These are phyloP conservation scores for Drosophila chauvacae DNA, from an alignment of 1,140 invertebrate species.

Conservation along the genomic window DNA sequence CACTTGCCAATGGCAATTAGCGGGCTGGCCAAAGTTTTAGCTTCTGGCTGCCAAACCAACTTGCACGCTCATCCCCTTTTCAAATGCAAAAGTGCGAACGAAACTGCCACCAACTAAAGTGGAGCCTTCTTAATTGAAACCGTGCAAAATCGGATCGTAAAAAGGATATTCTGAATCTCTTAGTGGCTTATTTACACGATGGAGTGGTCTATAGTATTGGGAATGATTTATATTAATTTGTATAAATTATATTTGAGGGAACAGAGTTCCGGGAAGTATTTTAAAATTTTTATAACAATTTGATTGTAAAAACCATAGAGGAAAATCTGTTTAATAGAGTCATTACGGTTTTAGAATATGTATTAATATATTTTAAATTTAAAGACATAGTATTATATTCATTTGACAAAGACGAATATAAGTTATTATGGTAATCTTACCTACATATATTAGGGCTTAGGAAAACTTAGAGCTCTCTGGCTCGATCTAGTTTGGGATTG, in stretches of 20 bases:
- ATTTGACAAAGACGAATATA: not conserved
- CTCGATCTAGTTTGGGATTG: not conserved
- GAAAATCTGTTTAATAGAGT: not conserved
- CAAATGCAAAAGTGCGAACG: constrained; percentile 39
- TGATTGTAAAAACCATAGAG: not conserved
- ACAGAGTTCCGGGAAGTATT: not conserved
- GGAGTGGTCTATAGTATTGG: not conserved
- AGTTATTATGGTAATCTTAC: too few relatives aligned
- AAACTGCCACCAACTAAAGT: constrained; percentile 25
- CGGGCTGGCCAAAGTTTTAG: constrained; percentile 57
- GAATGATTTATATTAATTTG: too few relatives aligned
- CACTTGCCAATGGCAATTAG: constrained; percentile 62
- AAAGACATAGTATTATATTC: not conserved
- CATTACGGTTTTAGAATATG: not conserved
- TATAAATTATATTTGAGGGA: not conserved
- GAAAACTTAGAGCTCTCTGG: not conserved
- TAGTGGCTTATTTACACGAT: not conserved
- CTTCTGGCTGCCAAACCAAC: constrained; percentile 51
- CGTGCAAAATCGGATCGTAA: not conserved
- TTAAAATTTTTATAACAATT: not conserved
- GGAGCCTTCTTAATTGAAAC: not conserved
- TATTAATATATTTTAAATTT: not conserved
- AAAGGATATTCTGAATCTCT: not conserved
- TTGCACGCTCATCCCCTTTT: constrained; percentile 56
- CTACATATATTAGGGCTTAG: too few relatives aligned